phyloP scores from a whole-genome alignment of 2,888 invertebrate genomes.

The Rugalucina vietnamica region DNA sequence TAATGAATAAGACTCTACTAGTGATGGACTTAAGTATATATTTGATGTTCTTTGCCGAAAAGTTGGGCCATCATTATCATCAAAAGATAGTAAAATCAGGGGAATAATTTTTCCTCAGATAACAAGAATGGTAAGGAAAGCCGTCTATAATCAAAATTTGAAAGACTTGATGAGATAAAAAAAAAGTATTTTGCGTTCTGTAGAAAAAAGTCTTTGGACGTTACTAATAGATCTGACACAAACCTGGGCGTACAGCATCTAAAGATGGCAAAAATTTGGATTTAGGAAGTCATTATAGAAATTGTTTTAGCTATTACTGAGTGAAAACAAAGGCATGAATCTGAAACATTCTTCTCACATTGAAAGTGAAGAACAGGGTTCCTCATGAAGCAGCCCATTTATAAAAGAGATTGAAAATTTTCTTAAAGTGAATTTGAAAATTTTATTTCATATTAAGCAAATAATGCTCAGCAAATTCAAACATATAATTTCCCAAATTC shows the following conservation, averaged over 20 bases:
- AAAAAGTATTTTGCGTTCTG: no score
- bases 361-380: no score
- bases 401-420: not conserved
- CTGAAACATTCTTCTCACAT: no score
- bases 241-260: no score
- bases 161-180: no score
- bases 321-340: no score
- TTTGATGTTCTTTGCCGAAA: conserved; percentile 19
- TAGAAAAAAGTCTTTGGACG: no score
- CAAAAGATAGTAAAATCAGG: not conserved
- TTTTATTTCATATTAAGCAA: conserved; percentile 7
- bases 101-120: not conserved
- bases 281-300: no score
- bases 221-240: no score
- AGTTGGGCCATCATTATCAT: not conserved
- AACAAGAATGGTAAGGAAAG: conserved; percentile 10
- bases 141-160: conserved; percentile 6
- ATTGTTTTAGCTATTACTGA: no score
- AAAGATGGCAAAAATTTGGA: no score
- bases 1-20: not conserved
- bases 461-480: conserved; percentile 7
- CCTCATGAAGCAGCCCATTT: no score
- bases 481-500: conserved; percentile 13
- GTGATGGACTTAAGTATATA: not conserved
- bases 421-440: not conserved